These are phyloP conservation scores for Aphelocoma coerulescens DNA, from an alignment of 2,113 vertebrate genomes.

Conservation along the genomic window DNA sequence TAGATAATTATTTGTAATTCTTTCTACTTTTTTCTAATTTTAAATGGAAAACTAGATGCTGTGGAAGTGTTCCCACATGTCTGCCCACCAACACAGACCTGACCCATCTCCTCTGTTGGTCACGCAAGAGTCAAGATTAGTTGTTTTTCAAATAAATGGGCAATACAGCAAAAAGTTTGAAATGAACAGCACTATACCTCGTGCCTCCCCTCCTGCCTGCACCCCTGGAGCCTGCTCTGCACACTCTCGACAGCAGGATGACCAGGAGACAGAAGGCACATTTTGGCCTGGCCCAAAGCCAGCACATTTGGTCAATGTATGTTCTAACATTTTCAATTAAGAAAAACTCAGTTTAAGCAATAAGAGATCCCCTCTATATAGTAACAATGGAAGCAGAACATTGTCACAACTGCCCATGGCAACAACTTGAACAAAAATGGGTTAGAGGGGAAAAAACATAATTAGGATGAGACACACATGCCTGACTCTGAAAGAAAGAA, in stretches of 20 bases:
- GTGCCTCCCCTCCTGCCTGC: not conserved
- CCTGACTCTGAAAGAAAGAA: not conserved
- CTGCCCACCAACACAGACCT: not conserved
- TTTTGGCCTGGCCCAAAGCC: not conserved
- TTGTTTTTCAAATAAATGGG: not conserved
- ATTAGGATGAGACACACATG: constrained; percentile 1
- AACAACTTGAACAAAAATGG: constrained; percentile 5
- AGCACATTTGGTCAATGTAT: not conserved
- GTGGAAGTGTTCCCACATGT: not conserved
- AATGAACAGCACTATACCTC: not conserved
- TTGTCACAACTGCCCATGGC: not conserved
- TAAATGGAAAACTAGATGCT: not conserved
- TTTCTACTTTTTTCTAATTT: not conserved
- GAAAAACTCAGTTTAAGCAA: not conserved
- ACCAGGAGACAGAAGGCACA: not conserved
- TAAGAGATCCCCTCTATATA: not conserved
- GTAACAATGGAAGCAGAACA: not conserved
- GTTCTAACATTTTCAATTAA: not conserved
- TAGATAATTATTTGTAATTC: constrained; percentile 45
- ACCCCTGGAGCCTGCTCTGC: not conserved
- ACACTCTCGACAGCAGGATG: rapidly evolving
- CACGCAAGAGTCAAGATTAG: rapidly evolving
- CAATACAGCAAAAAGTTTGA: not conserved
- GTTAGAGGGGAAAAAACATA: not conserved
- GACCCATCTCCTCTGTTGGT: not conserved